These are phyloP conservation scores for Paguma larvata DNA, from an alignment of 2,797 vertebrate species.

Conservation along the genomic window DNA sequence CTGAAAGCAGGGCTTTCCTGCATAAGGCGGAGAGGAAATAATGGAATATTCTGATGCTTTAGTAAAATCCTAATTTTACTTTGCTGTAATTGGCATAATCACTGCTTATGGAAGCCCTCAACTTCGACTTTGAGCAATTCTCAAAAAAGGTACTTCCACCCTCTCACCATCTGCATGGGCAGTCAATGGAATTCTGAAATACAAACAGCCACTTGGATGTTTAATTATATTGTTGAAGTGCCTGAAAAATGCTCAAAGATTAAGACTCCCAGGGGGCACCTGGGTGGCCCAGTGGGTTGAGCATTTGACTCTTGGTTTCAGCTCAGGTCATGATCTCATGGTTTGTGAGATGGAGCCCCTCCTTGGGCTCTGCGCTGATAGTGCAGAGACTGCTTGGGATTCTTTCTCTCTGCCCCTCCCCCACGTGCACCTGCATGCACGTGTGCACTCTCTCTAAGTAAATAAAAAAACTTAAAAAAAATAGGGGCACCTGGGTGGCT, in stretches of 20 bases:
- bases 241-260: not conserved
- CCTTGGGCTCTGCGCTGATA: too few relatives aligned
- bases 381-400: too few relatives aligned
- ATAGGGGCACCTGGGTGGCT: too few relatives aligned
- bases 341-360: too few relatives aligned
- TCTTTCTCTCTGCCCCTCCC: too few relatives aligned
- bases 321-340: too few relatives aligned
- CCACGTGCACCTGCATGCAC: too few relatives aligned
- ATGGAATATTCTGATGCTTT: not conserved
- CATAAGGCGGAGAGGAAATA: not conserved
- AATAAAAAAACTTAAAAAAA: too few relatives aligned
- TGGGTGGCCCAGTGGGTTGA: too few relatives aligned
- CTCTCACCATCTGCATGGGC: not conserved
- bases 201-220: not conserved
- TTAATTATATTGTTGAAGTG: not conserved
- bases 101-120: not conserved
- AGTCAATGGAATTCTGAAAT: not conserved
- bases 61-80: conserved; percentile 34
- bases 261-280: not conserved
- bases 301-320: too few relatives aligned
- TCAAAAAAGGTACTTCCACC: not conserved
- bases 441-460: too few relatives aligned
- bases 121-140: not conserved
- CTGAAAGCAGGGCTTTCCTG: not conserved
- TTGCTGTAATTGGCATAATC: not conserved